Conservation (phyloP, 2,113 vertebrate genomes). For the Pongo pygmaeus region DNA sequence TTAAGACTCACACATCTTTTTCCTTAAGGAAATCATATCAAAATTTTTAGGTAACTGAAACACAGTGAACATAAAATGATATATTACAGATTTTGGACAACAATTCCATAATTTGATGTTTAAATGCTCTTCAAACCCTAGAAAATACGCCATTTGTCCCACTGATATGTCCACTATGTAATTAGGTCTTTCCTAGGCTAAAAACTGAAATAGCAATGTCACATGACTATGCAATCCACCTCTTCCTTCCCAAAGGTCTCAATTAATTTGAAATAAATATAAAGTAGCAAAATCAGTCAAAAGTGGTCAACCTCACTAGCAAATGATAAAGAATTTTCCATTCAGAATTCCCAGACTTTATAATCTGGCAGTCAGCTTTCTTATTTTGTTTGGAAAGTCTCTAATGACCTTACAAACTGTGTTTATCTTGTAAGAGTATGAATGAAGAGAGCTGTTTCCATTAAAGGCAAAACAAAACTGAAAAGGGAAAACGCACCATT, state of each 20-base stretch:
- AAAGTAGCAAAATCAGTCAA: neutral
- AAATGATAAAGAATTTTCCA: neutral
- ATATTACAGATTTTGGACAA: neutral
- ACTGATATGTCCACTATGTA: neutral
- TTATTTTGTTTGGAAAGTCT: constrained; percentile 3
- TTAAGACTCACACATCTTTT: neutral
- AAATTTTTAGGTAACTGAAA: constrained; percentile 6
- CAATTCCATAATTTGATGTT: neutral
- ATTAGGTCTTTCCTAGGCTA: neutral
- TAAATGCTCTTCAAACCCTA: neutral
- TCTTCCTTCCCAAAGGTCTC: neutral
- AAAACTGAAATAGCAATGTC: neutral
- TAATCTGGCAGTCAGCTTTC: neutral
- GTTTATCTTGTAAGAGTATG: neutral
- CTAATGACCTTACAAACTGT: constrained; percentile 21
- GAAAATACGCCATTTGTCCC: neutral
- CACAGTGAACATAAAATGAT: neutral
- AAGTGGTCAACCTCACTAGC: neutral
- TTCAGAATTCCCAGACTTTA: constrained; percentile 11
- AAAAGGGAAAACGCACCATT: constrained; percentile 9
- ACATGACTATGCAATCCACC: neutral
- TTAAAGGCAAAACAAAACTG: constrained; percentile 25
- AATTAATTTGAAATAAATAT: neutral
- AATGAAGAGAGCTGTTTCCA: neutral
- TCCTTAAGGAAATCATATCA: neutral